A percentile compares a stretch with the other conserved stretches of the same genome.
Evolutionary conservation across 2,888 invertebrate genomes (phyloP).

Genomic region (Tholera decimalis): DNA sequence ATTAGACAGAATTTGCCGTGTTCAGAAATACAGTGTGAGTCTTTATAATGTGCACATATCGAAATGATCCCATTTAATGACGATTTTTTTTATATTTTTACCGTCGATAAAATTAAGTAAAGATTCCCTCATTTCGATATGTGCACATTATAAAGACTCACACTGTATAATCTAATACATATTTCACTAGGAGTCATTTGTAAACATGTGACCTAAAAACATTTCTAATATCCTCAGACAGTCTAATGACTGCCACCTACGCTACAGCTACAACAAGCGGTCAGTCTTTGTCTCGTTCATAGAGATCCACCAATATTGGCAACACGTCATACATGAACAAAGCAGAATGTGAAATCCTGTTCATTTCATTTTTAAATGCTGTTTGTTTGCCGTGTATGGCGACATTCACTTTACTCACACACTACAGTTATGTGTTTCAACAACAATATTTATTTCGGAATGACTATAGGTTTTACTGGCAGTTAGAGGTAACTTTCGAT

Average conservation of each 20-base stretch:
- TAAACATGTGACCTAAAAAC: background rate
- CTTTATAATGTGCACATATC: too few relatives aligned
- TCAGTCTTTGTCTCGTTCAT: slow-evolving; percentile 25
- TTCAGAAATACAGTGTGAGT: too few relatives aligned
- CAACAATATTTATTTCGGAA: slow-evolving; percentile 36
- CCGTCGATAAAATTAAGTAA: too few relatives aligned
- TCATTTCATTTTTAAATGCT: slow-evolving; percentile 40
- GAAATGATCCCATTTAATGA: too few relatives aligned
- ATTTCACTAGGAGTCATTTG: background rate
- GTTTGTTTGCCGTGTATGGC: slow-evolving; percentile 27
- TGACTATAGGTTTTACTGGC: slow-evolving; percentile 19
- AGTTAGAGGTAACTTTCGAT: slow-evolving; percentile 1
- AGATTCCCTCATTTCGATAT: too few relatives aligned
- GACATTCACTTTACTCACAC: slow-evolving; percentile 48
- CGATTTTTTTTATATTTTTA: too few relatives aligned
- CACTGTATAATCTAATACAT: background rate
- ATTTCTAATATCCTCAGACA: slow-evolving; percentile 5
- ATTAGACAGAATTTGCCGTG: too few relatives aligned
- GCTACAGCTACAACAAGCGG: slow-evolving; percentile 13
- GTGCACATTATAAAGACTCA: background rate
- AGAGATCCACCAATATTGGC: slow-evolving; percentile 23
- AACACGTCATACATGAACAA: slow-evolving; percentile 42
- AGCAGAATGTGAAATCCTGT: slow-evolving; percentile 39
- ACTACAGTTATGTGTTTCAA: slow-evolving; percentile 24
- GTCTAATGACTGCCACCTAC: slow-evolving; percentile 4